These are phyloP conservation scores for Hippocampus barbouri DNA, from an alignment of 2,113 vertebrate genomes.

Conservation along the genomic window DNA sequence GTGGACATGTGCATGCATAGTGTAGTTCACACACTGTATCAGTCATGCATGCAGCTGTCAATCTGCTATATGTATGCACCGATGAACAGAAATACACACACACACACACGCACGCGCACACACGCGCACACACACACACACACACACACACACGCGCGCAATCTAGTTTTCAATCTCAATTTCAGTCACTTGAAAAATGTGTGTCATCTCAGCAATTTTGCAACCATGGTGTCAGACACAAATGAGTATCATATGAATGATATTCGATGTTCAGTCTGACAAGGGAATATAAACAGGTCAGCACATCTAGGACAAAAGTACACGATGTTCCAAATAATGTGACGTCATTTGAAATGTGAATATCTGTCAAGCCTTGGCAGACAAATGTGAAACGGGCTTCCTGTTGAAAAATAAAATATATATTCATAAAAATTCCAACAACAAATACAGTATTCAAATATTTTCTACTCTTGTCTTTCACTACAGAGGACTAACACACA, in stretches of 20 bases:
- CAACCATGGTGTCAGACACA: conserved; percentile 34
- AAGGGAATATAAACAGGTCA: too few relatives aligned
- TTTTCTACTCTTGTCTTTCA: too few relatives aligned
- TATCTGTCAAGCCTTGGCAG: background rate
- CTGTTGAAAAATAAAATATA: background rate
- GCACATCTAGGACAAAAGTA: background rate
- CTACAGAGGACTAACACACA: too few relatives aligned
- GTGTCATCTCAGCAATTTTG: background rate
- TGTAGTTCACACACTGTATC: conserved; percentile 6
- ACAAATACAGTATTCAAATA: too few relatives aligned
- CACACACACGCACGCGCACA: too few relatives aligned
- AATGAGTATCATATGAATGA: conserved; percentile 15
- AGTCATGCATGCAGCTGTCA: conserved; percentile 20
- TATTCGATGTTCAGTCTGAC: background rate
- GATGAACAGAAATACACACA: too few relatives aligned
- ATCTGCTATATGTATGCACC: background rate
- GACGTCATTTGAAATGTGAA: background rate
- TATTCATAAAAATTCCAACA: background rate
- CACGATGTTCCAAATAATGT: background rate
- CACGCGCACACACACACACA: too few relatives aligned
- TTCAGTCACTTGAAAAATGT: background rate
- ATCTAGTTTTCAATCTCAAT: too few relatives aligned
- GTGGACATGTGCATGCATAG: conserved; percentile 17
- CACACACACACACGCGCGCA: too few relatives aligned
- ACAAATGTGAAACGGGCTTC: too few relatives aligned